Evolutionary conservation across 2,888 invertebrate genomes (phyloP).

Genomic region (Keiferia lycopersicella): DNA sequence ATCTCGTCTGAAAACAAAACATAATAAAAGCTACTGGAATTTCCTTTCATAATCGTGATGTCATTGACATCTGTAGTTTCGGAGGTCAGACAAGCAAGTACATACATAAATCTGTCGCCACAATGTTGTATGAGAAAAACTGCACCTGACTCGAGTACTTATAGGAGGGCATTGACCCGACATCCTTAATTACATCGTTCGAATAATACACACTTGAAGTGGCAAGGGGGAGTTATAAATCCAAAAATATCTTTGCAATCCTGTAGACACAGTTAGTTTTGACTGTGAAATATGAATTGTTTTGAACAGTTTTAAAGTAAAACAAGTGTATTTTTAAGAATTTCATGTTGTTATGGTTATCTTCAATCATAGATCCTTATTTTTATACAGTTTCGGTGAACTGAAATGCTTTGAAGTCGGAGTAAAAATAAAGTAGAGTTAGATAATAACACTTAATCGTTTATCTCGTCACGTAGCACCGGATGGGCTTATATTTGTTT

Average conservation of each 20-base stretch:
- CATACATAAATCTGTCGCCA: slow-evolving; percentile 20
- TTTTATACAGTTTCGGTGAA: slow-evolving; percentile 19
- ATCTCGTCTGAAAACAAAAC: no score
- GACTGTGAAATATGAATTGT: neutral
- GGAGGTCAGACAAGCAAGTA: neutral
- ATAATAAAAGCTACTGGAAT: neutral
- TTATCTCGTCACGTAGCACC: slow-evolving; percentile 18
- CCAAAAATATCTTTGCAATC: neutral
- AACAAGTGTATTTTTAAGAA: neutral
- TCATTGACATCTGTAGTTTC: slow-evolving; percentile 21
- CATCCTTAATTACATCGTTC: slow-evolving; percentile 35
- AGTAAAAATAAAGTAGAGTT: slow-evolving; percentile 13
- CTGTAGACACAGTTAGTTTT: neutral
- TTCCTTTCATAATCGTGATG: neutral
- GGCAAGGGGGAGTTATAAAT: neutral
- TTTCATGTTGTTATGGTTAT: neutral
- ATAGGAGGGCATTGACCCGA: slow-evolving; percentile 44
- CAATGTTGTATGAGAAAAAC: slow-evolving; percentile 37
- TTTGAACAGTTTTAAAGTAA: neutral
- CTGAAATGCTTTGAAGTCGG: slow-evolving; percentile 8
- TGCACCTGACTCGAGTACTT: slow-evolving; percentile 44
- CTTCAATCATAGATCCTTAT: neutral
- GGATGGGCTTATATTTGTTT: slow-evolving; percentile 15
- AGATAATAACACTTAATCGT: slow-evolving; percentile 19
- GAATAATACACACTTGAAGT: slow-evolving; percentile 31